Evolutionary conservation across 2,797 vertebrate genomes (phyloP), one percentile per base, ranked within the genome.

Genomic region (Anabas testudineus): DNA sequence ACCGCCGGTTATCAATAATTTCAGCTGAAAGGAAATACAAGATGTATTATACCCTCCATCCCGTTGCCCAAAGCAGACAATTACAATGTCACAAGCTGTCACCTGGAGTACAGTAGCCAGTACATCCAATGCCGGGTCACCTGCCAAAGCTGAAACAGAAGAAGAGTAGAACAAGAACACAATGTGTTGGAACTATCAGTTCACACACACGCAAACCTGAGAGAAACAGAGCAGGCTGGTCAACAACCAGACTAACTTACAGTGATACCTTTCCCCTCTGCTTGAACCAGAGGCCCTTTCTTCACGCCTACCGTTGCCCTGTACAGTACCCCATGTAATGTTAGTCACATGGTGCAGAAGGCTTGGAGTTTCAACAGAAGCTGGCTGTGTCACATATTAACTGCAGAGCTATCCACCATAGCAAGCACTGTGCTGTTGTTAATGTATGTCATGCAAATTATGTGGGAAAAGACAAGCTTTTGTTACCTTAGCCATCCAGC

Each of bases 181-280:
- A 91, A 86, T 90, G 90, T 92, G 91, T 92, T 86, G 86, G 86
- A 89, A 84, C 90, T 84, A 91, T 91, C 90, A 88, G 86, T 88
- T 92, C 90, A 87, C 91, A 89, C 81, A 74, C 80, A 85, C 55
- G 76, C 81, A 83, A 85, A 86, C 81, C 85, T 39, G 81, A 82
- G 81, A 86, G 83, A 73, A 85, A 74, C 80, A 67, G 78, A 72
- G 48, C 79, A 34, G 80, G 66, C 68, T 73, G 74, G 80, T 87
- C 81, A 82, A 61, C 79, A 83, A 76, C 64, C 81, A 79, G 73
- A 71, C 80, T 70, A 71, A 65, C 76, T 76, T 10, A 80, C 85
- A 80, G 45, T 87, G 90, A 92, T 93, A 91, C 88, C 71, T 87
- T 90, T 91, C 84, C 90, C 91, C 91, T 92, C 85, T 78, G 86